Conservation (phyloP, 2,888 invertebrate species). For the Nephrotoma appendiculata region DNA sequence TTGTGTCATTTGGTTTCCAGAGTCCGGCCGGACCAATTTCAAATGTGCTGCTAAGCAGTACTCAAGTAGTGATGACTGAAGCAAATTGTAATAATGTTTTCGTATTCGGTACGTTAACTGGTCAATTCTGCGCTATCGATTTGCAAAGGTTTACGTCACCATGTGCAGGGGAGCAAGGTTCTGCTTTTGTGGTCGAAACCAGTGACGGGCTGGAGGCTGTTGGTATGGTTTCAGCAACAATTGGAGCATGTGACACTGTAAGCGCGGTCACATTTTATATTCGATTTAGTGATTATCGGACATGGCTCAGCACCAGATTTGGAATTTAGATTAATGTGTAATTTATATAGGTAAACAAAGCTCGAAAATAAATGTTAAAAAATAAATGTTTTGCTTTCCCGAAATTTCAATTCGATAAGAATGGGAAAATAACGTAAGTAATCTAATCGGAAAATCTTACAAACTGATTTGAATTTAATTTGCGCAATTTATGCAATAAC, state of each 20-base stretch:
- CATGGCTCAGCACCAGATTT: not conserved
- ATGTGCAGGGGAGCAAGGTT: not conserved
- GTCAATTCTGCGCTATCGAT: not conserved
- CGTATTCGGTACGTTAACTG: too few species aligned
- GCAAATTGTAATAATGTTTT: not conserved
- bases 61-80: not conserved
- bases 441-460: not conserved
- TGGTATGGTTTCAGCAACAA: not conserved
- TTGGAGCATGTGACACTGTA: not conserved
- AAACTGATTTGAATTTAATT: not conserved
- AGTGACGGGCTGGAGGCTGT: not conserved
- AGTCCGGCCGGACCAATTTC: not conserved
- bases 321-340: not conserved
- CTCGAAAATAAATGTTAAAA: not conserved
- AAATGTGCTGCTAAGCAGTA: not conserved
- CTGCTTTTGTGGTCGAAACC: not conserved
- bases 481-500: not conserved
- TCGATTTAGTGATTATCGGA: not conserved
- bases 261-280: not conserved
- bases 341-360: not conserved
- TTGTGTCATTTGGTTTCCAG: not conserved
- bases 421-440: not conserved
- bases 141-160: not conserved
- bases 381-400: not conserved
- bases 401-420: not conserved